phyloP scores from a whole-genome alignment of 2,888 invertebrate species.

The Chaitophorus viminalis region DNA sequence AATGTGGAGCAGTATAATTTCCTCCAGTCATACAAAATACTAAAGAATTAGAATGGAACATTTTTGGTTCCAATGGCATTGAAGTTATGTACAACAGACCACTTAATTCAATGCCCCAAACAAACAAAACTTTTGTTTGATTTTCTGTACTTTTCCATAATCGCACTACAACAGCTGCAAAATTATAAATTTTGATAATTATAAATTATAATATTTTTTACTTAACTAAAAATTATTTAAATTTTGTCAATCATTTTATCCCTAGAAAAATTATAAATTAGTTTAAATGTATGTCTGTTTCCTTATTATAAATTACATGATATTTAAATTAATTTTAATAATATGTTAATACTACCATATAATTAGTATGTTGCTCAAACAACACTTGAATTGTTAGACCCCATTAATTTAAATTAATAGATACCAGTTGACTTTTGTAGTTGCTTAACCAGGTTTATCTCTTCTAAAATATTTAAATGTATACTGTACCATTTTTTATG shows the following conservation, averaged over 20 bases:
- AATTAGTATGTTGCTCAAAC: not conserved
- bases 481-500: not conserved
- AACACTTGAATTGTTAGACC: not conserved
- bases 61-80: conserved; percentile 74
- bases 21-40: conserved; percentile 91
- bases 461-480: no score
- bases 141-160: conserved; percentile 68
- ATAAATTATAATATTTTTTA: conserved; percentile 13
- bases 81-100: conserved; percentile 82
- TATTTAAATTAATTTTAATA: not conserved
- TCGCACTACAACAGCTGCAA: conserved; percentile 68
- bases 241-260: not conserved
- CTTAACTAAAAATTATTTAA: not conserved
- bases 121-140: conserved; percentile 69
- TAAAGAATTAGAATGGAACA: conserved; percentile 77
- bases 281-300: not conserved
- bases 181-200: not conserved
- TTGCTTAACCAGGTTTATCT: no score
- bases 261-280: not conserved
- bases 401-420: no score
- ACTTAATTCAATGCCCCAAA: conserved; percentile 87
- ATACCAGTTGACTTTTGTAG: no score
- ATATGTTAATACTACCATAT: not conserved
- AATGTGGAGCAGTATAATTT: conserved; percentile 76
- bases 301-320: no score